Base-by-base conservation (phyloP, 2,888 invertebrate genomes). In the Lepas anatifera region DNA sequence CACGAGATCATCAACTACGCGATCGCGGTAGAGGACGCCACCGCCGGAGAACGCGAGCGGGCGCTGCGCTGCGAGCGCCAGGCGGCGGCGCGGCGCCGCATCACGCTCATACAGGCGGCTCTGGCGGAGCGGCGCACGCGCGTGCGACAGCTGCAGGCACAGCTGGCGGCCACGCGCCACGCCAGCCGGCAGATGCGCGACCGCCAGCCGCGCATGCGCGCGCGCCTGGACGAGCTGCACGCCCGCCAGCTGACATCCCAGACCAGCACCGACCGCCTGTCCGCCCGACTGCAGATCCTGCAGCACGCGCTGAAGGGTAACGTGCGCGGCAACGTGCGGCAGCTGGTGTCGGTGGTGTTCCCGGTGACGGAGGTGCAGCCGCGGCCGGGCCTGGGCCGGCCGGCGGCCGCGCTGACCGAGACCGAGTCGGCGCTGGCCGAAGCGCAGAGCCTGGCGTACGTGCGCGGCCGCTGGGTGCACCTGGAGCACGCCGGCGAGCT, bases 391-490 rank as follows among this genome's bases (percentile, higher is more conserved):
- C 58, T 67, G 66, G 68, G 52, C 41, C 52, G 50, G 27, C 63
- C 41, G 25, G 69, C 69, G 71, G 58, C 69, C 22, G 58, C 58
- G 58, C 58, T 58, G 8, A 35, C 58, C 18, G 83, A 83, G 73
- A 84, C 84, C 11, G 82, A 83, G 68, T 82, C 81, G 68, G 85
- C 84, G 0, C 76, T 86, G 80, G 87, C 89, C 16, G 89, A 90
- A 78, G 89, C 90, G 41, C 86, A 87, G 67, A 86, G 90, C 80
- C 88, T 89, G 76, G 85, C 91, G 73, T 87, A 92, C 79, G 86
- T 93, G 77, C 83, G 89, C 78, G 88, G 90, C 77, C 87, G 86
- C 75, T 90, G 94, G 92, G 85, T 90, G 77, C 79, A 82, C 80
- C 77, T 78, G 4, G 88, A 87, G 77, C 85, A 85, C 75, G 85